phyloP scores from a whole-genome alignment of 1,140 invertebrate genomes.

The Hylyphantes graminicola region DNA sequence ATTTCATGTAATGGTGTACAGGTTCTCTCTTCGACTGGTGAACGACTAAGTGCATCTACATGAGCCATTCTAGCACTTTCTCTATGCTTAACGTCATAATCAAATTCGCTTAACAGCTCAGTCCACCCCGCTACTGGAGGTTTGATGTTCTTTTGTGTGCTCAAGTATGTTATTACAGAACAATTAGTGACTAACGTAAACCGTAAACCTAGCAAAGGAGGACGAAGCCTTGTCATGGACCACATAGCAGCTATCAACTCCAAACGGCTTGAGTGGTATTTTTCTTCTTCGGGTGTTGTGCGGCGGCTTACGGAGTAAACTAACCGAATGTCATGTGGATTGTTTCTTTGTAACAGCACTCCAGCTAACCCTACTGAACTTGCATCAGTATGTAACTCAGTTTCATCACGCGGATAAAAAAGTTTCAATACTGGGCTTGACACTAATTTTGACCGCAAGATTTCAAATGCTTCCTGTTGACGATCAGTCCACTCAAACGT shows the following conservation, averaged over 20 bases:
- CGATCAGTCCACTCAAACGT: no score
- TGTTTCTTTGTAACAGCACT: slow-evolving; percentile 33
- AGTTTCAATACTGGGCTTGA: no score
- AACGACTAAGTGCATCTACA: slow-evolving; percentile 5
- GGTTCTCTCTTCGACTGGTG: slow-evolving; percentile 8
- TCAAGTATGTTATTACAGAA: not conserved
- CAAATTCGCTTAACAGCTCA: slow-evolving; percentile 15
- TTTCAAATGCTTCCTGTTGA: no score
- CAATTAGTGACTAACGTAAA: slow-evolving; percentile 51
- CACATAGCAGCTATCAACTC: slow-evolving; percentile 27
- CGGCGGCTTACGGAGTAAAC: slow-evolving; percentile 6
- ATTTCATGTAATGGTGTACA: not conserved
- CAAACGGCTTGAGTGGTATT: slow-evolving; percentile 21
- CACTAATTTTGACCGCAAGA: no score
- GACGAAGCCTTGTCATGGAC: slow-evolving; percentile 6
- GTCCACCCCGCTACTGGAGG: slow-evolving; percentile 9
- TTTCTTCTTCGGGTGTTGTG: not conserved
- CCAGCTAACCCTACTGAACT: not conserved
- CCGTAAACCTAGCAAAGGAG: slow-evolving; percentile 6
- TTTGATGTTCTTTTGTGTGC: not conserved
- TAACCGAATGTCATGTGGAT: slow-evolving; percentile 1
- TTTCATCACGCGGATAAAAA: not conserved
- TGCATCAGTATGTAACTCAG: slow-evolving; percentile 18
- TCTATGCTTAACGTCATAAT: slow-evolving; percentile 20
- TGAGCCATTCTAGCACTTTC: not conserved